Conservation (phyloP, 2,797 vertebrate species). For the Phalanger gymnotis region DNA sequence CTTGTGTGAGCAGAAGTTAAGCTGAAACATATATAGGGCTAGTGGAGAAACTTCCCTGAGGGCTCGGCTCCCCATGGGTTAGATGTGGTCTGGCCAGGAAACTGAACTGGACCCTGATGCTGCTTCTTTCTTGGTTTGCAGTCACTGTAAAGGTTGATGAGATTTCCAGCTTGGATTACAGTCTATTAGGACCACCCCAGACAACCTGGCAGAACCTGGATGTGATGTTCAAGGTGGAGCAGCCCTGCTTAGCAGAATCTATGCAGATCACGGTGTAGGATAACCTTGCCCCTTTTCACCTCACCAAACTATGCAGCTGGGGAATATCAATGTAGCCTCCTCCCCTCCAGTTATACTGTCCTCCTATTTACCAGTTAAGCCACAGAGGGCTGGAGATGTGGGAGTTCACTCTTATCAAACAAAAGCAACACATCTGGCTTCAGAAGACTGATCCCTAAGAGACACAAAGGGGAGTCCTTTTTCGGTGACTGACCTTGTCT, state of each 20-base stretch:
- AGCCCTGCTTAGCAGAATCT: neutral
- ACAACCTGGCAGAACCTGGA: conserved; percentile 66
- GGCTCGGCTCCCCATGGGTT: neutral
- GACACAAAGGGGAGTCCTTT: neutral
- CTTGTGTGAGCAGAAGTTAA: neutral
- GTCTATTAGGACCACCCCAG: conserved; percentile 75
- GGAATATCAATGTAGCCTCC: neutral
- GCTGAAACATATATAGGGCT: neutral
- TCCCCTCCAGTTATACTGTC: neutral
- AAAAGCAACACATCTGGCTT: neutral
- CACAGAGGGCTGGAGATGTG: neutral
- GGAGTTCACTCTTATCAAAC: neutral
- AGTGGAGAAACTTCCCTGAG: neutral
- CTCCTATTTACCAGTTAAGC: neutral
- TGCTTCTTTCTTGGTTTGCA: conserved; percentile 36
- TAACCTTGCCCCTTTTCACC: neutral
- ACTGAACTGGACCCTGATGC: neutral
- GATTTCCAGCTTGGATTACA: conserved; percentile 77
- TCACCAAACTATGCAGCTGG: neutral
- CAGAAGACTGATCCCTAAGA: neutral
- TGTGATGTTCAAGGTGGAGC: conserved; percentile 75
- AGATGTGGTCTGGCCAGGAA: neutral
- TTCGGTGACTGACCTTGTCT: neutral
- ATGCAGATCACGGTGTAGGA: neutral
- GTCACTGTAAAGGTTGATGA: conserved; percentile 77